phyloP scores from a whole-genome alignment of 2,888 invertebrate genomes.

The Drosophila lacicola region DNA sequence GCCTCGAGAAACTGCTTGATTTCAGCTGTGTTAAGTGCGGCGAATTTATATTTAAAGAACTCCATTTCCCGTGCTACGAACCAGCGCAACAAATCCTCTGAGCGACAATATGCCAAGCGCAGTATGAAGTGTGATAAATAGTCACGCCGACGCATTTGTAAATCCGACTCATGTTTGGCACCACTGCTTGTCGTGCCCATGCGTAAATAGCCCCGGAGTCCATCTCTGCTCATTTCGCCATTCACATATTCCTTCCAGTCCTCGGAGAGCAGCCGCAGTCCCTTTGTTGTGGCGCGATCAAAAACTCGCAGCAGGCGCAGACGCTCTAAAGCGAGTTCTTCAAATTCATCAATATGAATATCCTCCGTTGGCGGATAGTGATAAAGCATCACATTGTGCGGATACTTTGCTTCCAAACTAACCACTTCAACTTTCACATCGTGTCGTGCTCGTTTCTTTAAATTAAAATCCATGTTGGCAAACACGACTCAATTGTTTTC shows the following conservation, averaged over 20 bases:
- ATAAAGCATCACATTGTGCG: constrained; percentile 93
- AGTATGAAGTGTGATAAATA: constrained; percentile 97
- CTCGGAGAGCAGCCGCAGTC: constrained; percentile 87
- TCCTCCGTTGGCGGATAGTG: constrained; percentile 90
- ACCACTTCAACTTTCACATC: constrained; percentile 84
- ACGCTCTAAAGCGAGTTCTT: constrained; percentile 93
- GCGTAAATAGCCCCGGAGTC: constrained; percentile 88
- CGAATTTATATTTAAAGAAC: constrained; percentile 92
- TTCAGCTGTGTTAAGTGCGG: constrained; percentile 87
- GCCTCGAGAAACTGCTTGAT: constrained; percentile 89
- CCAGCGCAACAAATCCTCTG: constrained; percentile 94
- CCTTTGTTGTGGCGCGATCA: constrained; percentile 90
- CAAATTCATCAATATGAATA: constrained; percentile 93
- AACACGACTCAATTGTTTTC: background rate
- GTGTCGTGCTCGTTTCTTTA: constrained; percentile 71
- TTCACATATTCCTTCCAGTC: constrained; percentile 89
- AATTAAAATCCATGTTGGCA: constrained; percentile 74
- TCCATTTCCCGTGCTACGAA: constrained; percentile 95
- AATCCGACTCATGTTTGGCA: constrained; percentile 87
- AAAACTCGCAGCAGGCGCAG: constrained; percentile 91
- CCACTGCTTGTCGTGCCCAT: constrained; percentile 86
- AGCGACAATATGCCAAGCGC: constrained; percentile 94
- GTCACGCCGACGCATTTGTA: constrained; percentile 91
- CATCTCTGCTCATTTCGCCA: constrained; percentile 89
- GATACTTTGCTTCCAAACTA: constrained; percentile 86